These are phyloP conservation scores for Atrina japonica DNA, from an alignment of 2,888 invertebrate genomes.

Conservation along the genomic window DNA sequence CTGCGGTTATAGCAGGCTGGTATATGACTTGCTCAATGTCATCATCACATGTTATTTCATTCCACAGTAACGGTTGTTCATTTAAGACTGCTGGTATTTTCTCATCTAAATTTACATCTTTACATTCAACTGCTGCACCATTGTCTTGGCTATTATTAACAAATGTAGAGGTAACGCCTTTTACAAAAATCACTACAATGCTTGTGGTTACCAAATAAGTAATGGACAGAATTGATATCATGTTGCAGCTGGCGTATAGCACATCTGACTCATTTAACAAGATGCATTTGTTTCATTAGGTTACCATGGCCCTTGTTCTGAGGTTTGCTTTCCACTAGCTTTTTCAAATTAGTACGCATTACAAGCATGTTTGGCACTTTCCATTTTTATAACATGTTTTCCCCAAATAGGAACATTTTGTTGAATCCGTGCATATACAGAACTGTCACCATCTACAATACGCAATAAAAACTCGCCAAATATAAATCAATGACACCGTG, in stretches of 20 bases:
- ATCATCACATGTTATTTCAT: too few relatives aligned
- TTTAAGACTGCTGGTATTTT: too few relatives aligned
- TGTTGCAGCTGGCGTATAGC: conserved; percentile 40
- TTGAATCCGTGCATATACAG: conserved; percentile 26
- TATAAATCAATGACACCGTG: too few relatives aligned
- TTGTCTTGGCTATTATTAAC: too few relatives aligned
- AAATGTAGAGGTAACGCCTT: too few relatives aligned
- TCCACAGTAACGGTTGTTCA: too few relatives aligned
- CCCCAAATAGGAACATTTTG: conserved; percentile 36
- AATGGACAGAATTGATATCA: conserved; percentile 46
- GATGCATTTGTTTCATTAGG: conserved; percentile 27
- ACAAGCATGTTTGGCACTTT: conserved; percentile 37
- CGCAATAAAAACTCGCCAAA: too few relatives aligned
- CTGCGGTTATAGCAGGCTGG: too few relatives aligned
- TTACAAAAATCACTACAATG: conserved; percentile 43
- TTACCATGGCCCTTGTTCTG: conserved; percentile 23
- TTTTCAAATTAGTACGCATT: conserved; percentile 32
- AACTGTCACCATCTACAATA: conserved; percentile 46
- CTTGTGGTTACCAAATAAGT: conserved; percentile 46
- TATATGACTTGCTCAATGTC: too few relatives aligned
- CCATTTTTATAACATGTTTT: conserved; percentile 24
- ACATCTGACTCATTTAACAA: conserved; percentile 43
- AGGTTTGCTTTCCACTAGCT: conserved; percentile 27
- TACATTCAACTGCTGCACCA: too few relatives aligned
- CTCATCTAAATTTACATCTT: too few relatives aligned